Evolutionary conservation across 1,140 invertebrate species (phyloP).

Genomic region (Lordiphosa stackelbergi): DNA sequence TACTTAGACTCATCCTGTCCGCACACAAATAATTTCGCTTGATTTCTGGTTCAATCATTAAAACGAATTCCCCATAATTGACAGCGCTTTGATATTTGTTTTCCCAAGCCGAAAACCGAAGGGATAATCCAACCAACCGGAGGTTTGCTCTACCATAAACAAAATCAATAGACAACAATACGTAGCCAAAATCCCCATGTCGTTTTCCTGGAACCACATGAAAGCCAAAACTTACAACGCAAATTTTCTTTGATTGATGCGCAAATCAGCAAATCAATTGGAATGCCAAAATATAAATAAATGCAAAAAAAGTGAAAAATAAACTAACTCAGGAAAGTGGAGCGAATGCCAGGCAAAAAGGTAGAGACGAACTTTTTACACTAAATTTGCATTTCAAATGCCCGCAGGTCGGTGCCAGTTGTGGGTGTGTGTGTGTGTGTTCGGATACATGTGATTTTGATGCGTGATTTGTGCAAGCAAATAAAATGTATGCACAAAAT

Average conservation of each 20-base stretch:
- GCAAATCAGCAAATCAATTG: constrained; percentile 68
- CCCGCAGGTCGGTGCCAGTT: constrained; percentile 22
- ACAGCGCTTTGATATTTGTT: constrained; percentile 20
- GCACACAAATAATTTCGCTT: constrained; percentile 10
- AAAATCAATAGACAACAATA: constrained; percentile 12
- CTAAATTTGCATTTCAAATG: constrained; percentile 57
- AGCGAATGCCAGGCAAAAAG: constrained; percentile 5
- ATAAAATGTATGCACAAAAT: constrained; percentile 32
- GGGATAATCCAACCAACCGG: constrained; percentile 3
- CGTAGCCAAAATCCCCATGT: constrained; percentile 1
- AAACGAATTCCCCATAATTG: constrained; percentile 19
- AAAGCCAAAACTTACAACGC: constrained; percentile 35
- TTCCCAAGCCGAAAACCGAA: constrained; percentile 6
- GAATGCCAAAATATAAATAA: constrained; percentile 33
- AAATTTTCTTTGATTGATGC: constrained; percentile 56
- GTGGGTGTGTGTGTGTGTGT: constrained; percentile 3
- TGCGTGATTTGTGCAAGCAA: constrained; percentile 42
- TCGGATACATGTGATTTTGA: constrained; percentile 31
- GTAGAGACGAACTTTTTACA: constrained; percentile 16
- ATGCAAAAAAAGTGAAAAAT: constrained; percentile 18
- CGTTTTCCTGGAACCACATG: constrained; percentile 16
- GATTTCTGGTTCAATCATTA: constrained; percentile 18
- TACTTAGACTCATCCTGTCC: neutral
- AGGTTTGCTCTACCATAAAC: constrained; percentile 18
- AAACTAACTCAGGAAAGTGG: constrained; percentile 39